Base-by-base conservation (phyloP, 2,888 invertebrate genomes). In the Synanthedon vespiformis region DNA sequence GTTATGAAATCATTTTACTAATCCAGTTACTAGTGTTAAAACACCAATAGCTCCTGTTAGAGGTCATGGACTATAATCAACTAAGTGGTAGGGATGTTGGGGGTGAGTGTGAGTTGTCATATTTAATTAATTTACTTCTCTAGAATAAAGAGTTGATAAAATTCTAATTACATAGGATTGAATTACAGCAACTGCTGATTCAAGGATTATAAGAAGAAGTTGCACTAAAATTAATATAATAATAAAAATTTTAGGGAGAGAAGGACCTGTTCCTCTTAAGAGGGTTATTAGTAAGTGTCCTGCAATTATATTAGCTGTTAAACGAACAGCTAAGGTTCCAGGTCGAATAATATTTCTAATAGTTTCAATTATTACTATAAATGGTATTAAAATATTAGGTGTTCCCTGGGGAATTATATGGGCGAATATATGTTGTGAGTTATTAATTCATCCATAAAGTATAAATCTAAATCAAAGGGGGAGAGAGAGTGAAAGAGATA, bases 301-400 rank as follows among this genome's bases (percentile, higher is more conserved):
- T 1, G 93, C 92, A 87, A 92, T 92, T 90, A 93, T 92, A 86
- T 93, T 93, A n/a, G 93, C 93, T 4, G 91, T 89, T 84, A 93
- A 68, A 58, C 93, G 92, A 55, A 93, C 89, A 0, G 91, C 89
- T 83, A 93, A 76, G 3, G 93, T 93, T 72, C 89, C 81, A 0
- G 92, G 92, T 11, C 92, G 92, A 76, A 93, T 92, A 60, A 92
- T 62, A 82, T 92, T 92, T 64, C 92, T 93, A 79, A 92, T 90
- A 41, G 90, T 89, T 91, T 93, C 93, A 89, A 93, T 92, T 77
- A 91, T 72, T 6, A 93, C 92, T 88, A 93, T 92, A 84, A 93
- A 92, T 34, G 91, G 91, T 81, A 92, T 92, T 66, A 93, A 63
- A 63, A 89, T 63, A 5, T 64, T 56, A 0, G 93, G 93, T 0